Evolutionary conservation across 2,113 vertebrate species (phyloP).

Genomic region (Phyllostomus discolor): DNA sequence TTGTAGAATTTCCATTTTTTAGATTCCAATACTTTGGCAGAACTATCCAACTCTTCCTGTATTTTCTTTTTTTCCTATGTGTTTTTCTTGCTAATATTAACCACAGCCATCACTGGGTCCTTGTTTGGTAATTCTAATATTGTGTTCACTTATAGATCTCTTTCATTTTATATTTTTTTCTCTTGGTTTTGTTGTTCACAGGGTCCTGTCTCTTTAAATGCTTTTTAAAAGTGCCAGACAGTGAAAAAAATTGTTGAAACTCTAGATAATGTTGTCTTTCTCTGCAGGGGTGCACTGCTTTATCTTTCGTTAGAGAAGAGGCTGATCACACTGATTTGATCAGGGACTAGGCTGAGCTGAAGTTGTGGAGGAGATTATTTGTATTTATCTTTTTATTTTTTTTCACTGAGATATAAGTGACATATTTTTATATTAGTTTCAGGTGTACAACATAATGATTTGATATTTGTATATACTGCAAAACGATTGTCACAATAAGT

Average conservation of each 20-base stretch:
- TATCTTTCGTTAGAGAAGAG: background rate
- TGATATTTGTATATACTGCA: background rate
- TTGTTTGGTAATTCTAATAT: background rate
- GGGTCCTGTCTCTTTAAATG: background rate
- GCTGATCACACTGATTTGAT: background rate
- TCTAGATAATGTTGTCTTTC: background rate
- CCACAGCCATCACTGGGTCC: background rate
- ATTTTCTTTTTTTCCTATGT: background rate
- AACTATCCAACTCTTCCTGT: background rate
- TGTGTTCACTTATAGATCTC: background rate
- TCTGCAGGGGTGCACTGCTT: background rate
- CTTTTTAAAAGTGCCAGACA: background rate
- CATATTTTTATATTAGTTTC: background rate
- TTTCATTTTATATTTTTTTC: background rate
- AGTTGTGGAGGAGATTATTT: background rate
- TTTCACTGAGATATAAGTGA: background rate
- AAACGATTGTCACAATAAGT: background rate
- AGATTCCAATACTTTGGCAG: background rate
- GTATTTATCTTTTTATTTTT: background rate
- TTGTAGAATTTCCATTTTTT: background rate
- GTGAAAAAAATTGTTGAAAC: background rate
- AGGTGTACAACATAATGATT: background rate
- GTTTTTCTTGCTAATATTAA: background rate
- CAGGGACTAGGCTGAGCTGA: background rate
- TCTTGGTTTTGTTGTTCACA: background rate